phyloP scores from a whole-genome alignment of 2,797 vertebrate genomes.

The Pempheris klunzingeri region DNA sequence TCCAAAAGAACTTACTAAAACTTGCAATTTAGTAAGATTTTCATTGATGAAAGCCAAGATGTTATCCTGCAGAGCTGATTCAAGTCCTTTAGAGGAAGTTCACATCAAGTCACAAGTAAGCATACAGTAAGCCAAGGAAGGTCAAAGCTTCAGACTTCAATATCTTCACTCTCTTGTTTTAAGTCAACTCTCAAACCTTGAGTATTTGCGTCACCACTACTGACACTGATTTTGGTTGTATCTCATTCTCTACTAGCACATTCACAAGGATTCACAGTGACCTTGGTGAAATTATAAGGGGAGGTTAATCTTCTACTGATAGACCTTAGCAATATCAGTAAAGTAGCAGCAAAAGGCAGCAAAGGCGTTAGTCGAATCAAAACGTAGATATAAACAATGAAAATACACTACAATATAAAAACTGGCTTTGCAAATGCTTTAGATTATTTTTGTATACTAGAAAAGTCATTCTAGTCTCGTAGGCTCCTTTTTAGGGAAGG shows the following conservation, averaged over 20 bases:
- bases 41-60: neutral
- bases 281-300: neutral
- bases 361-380: neutral
- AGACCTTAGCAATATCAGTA: neutral
- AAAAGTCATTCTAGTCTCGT: constrained; percentile 16
- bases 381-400: neutral
- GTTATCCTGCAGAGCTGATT: neutral
- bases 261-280: neutral
- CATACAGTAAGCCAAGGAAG: neutral
- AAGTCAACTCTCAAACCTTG: neutral
- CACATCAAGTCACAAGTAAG: neutral
- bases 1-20: neutral
- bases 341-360: neutral
- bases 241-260: neutral
- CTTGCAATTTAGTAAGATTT: neutral
- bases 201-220: neutral
- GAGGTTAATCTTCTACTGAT: neutral
- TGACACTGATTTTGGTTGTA: neutral
- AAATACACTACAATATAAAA: neutral
- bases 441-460: neutral
- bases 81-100: neutral
- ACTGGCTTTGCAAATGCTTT: neutral
- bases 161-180: neutral
- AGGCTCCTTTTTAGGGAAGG: constrained; percentile 6
- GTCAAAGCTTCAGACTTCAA: neutral